Percentiles rank a stretch among this genome's conserved stretches.
Evolutionary conservation across 2,113 vertebrate species (phyloP).

Genomic region (Phainopepla nitens): DNA sequence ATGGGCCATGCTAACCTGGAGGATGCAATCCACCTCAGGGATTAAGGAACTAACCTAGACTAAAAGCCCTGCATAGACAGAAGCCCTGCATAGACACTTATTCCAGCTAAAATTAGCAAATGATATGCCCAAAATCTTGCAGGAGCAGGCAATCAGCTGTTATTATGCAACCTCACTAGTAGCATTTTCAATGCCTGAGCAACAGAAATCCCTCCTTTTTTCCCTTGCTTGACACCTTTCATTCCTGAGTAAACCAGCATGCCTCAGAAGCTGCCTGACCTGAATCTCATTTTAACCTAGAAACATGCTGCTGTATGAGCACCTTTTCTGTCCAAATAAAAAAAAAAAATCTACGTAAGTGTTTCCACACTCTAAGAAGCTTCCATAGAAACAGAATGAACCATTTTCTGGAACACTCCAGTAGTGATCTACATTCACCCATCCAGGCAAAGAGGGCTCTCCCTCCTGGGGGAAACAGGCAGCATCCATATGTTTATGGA

Average conservation of each 20-base stretch:
- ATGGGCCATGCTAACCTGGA: neutral
- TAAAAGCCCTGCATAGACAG: neutral
- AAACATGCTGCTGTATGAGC: neutral
- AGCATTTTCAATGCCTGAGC: neutral
- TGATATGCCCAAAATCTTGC: fast-evolving
- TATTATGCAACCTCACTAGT: neutral
- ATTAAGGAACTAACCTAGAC: neutral
- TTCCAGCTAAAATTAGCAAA: neutral
- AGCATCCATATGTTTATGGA: neutral
- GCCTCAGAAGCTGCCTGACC: neutral
- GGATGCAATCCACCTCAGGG: neutral
- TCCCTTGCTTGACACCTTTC: neutral
- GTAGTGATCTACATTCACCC: fast-evolving
- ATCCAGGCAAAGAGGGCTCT: neutral
- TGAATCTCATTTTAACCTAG: neutral
- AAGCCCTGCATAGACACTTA: neutral
- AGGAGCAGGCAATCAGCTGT: neutral
- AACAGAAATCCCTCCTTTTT: neutral
- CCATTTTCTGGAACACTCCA: neutral
- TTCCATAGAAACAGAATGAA: neutral
- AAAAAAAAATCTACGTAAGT: neutral
- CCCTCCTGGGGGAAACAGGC: neutral
- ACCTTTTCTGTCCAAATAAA: neutral
- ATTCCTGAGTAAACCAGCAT: neutral
- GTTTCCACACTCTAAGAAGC: neutral